A percentile compares a stretch with the other conserved stretches of the same genome.
Evolutionary conservation across 2,888 invertebrate genomes (phyloP).

Genomic region (Atrina japonica): DNA sequence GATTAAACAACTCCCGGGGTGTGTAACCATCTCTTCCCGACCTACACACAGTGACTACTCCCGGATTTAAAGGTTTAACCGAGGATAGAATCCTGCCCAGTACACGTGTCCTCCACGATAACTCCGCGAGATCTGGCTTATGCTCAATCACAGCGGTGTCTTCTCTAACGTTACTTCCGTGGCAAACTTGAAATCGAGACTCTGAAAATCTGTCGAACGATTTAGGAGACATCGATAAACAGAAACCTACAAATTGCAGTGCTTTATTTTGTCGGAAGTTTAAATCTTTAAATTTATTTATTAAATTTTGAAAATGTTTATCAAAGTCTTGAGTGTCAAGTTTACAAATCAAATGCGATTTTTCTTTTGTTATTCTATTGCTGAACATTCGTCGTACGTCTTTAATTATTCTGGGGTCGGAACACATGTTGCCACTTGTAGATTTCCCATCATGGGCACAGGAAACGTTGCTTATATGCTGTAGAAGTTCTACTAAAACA

Average conservation of each 20-base stretch:
- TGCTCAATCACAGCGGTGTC: constrained; percentile 57
- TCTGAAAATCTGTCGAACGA: constrained; percentile 43
- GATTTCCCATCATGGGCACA: constrained; percentile 25
- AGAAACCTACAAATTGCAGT: constrained; percentile 33
- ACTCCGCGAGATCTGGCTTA: constrained; percentile 53
- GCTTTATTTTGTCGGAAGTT: background rate
- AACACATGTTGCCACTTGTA: too few relatives aligned
- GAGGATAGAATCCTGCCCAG: constrained; percentile 50
- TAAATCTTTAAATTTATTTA: too few relatives aligned
- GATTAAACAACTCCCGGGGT: constrained; percentile 63
- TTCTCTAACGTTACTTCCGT: constrained; percentile 65
- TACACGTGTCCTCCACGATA: constrained; percentile 44
- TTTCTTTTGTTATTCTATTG: background rate
- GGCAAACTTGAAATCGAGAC: constrained; percentile 60
- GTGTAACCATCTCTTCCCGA: constrained; percentile 76
- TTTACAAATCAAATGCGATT: background rate
- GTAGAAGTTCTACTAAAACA: constrained; percentile 41
- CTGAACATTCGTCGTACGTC: background rate
- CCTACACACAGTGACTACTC: constrained; percentile 69
- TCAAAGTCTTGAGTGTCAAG: too few relatives aligned
- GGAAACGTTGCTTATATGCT: background rate
- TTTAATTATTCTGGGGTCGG: background rate
- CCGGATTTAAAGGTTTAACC: constrained; percentile 49
- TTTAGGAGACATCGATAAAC: constrained; percentile 61
- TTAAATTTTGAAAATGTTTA: too few relatives aligned